A percentile compares a stretch with the other conserved stretches of the same genome.
These are phyloP conservation scores for Cataglyphis albicans DNA, from an alignment of 2,888 invertebrate genomes.

Conservation along the genomic window DNA sequence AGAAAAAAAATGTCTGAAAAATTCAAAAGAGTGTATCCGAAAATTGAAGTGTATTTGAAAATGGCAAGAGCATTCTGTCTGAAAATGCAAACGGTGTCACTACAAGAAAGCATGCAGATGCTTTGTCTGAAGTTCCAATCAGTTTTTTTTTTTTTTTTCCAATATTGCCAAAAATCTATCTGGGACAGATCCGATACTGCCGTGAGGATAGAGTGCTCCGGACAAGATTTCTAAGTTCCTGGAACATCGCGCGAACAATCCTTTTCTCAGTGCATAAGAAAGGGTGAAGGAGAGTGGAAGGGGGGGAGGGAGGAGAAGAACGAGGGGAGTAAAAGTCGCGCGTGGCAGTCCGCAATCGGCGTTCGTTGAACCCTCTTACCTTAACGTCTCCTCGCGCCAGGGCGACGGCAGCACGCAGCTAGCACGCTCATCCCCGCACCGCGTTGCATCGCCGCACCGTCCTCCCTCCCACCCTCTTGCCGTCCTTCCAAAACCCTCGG, in stretches of 20 bases:
- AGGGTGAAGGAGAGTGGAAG: background rate
- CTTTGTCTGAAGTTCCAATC: too few species aligned
- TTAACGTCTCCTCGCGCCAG: slow-evolving; percentile 72
- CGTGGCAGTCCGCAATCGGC: slow-evolving; percentile 58
- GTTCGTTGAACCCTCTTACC: slow-evolving; percentile 75
- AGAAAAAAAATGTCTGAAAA: too few species aligned
- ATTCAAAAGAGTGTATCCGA: too few species aligned
- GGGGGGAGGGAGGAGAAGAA: background rate
- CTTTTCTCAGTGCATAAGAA: background rate
- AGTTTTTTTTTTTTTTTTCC: too few species aligned
- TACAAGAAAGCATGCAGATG: too few species aligned
- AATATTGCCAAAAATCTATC: background rate
- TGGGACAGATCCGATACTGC: background rate
- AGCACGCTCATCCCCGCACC: slow-evolving; percentile 68
- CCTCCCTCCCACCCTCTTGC: background rate
- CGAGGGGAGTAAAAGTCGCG: slow-evolving; percentile 52
- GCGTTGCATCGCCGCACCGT: slow-evolving; percentile 48
- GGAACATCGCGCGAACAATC: slow-evolving; percentile 26
- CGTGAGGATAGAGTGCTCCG: background rate
- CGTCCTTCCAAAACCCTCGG: background rate
- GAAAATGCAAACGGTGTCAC: too few species aligned
- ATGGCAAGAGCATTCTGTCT: too few species aligned
- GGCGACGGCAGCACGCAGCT: slow-evolving; percentile 59
- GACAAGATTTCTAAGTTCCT: slow-evolving; percentile 5
- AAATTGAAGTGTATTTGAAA: too few species aligned